These are phyloP conservation scores for Panagrolaimus sp. DNA, from an alignment of 1,140 invertebrate genomes.

Conservation along the genomic window DNA sequence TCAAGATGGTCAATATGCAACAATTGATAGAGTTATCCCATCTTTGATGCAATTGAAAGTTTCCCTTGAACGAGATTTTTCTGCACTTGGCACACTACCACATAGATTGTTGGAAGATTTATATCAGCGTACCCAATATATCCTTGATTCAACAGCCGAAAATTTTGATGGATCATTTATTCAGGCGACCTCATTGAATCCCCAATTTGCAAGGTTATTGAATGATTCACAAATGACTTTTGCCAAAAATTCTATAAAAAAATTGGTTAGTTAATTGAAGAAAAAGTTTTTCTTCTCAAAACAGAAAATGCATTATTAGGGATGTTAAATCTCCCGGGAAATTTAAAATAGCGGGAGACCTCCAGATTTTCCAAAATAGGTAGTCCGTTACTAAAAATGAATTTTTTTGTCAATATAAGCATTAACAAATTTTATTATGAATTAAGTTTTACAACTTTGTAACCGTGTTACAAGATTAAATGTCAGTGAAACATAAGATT, in stretches of 20 bases:
- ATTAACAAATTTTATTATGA: no score
- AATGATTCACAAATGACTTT: slow-evolving; percentile 33
- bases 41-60: slow-evolving; percentile 38
- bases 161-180: slow-evolving; percentile 41
- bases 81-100: slow-evolving; percentile 20
- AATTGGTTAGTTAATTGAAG: slow-evolving; percentile 27
- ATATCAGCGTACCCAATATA: slow-evolving; percentile 22
- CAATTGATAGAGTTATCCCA: slow-evolving; percentile 42
- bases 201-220: slow-evolving; percentile 40
- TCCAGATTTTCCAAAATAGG: no score
- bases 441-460: no score
- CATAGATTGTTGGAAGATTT: slow-evolving; percentile 24
- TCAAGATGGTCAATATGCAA: slow-evolving; percentile 33
- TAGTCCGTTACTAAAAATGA: no score
- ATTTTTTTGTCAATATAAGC: no score
- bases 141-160: slow-evolving; percentile 26
- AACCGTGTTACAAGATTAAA: no score
- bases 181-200: slow-evolving; percentile 43
- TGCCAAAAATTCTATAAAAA: slow-evolving; percentile 39
- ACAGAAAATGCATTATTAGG: no score
- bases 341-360: no score
- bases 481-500: no score
- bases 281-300: no score
- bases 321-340: no score
- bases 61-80: slow-evolving; percentile 34